A percentile compares a stretch with the other conserved stretches of the same genome.
phyloP scores from a whole-genome alignment of 2,797 vertebrate species.

The Bovichtus diacanthus region DNA sequence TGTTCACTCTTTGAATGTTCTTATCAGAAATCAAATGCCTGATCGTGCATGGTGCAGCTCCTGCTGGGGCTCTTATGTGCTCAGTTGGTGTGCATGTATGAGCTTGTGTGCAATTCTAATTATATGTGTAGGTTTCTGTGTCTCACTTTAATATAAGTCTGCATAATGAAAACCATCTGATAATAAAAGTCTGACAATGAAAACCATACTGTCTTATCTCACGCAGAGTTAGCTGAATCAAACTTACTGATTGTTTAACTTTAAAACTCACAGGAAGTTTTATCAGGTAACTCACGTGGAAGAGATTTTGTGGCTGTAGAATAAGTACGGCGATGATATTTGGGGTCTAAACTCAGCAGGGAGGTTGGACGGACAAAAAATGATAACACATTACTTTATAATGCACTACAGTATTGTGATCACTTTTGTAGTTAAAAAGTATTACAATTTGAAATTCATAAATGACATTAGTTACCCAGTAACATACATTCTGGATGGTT shows the following conservation, averaged over 20 bases:
- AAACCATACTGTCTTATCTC: conserved; percentile 22
- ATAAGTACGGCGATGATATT: conserved; percentile 2
- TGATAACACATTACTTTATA: too few species aligned
- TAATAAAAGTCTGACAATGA: conserved; percentile 4
- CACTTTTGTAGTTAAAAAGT: too few species aligned
- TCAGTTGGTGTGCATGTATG: conserved; percentile 13
- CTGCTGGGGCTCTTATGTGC: conserved; percentile 24
- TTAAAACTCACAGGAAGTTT: conserved; percentile 1
- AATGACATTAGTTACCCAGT: too few species aligned
- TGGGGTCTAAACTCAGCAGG: too few species aligned
- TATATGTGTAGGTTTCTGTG: conserved; percentile 16
- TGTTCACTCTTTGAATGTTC: conserved; percentile 28
- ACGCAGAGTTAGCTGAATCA: conserved; percentile 23
- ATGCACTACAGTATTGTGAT: too few species aligned
- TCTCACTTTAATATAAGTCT: not conserved
- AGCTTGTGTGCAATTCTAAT: conserved; percentile 6
- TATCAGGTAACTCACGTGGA: conserved; percentile 2
- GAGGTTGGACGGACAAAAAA: too few species aligned
- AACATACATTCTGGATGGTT: too few species aligned
- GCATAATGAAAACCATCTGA: conserved; percentile 14
- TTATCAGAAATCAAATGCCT: conserved; percentile 57
- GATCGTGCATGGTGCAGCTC: conserved; percentile 19
- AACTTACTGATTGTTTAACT: conserved; percentile 31
- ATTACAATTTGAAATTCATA: too few species aligned
- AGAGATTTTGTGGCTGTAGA: conserved; percentile 21